phyloP scores from a whole-genome alignment of 2,888 invertebrate genomes.

The Zele albiditarsus region DNA sequence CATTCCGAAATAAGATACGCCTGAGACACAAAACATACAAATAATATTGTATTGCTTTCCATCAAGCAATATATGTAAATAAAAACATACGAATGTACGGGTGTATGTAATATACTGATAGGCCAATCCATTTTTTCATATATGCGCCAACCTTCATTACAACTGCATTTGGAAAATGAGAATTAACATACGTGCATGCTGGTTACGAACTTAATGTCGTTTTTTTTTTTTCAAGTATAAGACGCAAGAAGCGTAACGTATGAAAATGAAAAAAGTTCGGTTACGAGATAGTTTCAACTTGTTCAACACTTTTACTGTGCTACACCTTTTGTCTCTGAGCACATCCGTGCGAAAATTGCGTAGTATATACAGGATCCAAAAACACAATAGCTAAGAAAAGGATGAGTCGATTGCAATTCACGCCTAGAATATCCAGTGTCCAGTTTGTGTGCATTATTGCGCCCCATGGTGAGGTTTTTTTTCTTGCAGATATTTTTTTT shows the following conservation, averaged over 20 bases:
- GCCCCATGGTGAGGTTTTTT: slow-evolving; percentile 43
- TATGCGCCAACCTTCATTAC: not conserved
- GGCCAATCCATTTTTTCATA: not conserved
- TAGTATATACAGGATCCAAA: not conserved
- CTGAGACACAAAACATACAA: slow-evolving; percentile 60
- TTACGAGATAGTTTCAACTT: slow-evolving; percentile 11
- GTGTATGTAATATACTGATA: not conserved
- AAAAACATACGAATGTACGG: slow-evolving; percentile 34
- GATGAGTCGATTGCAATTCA: slow-evolving; percentile 57
- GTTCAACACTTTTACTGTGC: not conserved
- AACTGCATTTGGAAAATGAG: not conserved
- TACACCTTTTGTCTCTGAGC: not conserved
- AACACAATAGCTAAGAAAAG: slow-evolving; percentile 12
- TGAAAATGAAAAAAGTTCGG: not conserved
- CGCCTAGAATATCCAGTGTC: slow-evolving; percentile 66
- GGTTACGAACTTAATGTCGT: not conserved
- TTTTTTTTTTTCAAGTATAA: not conserved
- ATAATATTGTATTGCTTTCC: slow-evolving; percentile 49
- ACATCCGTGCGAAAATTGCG: not conserved
- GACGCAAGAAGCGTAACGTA: not conserved
- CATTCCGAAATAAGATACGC: slow-evolving; percentile 71
- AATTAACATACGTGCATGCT: not conserved
- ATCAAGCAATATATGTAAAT: slow-evolving; percentile 51
- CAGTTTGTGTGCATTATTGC: slow-evolving; percentile 57
- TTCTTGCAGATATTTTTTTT: not conserved